Evolutionary conservation across 2,888 invertebrate genomes (phyloP), one percentile per base, ranked within the genome.

Genomic region (Automeris io): DNA sequence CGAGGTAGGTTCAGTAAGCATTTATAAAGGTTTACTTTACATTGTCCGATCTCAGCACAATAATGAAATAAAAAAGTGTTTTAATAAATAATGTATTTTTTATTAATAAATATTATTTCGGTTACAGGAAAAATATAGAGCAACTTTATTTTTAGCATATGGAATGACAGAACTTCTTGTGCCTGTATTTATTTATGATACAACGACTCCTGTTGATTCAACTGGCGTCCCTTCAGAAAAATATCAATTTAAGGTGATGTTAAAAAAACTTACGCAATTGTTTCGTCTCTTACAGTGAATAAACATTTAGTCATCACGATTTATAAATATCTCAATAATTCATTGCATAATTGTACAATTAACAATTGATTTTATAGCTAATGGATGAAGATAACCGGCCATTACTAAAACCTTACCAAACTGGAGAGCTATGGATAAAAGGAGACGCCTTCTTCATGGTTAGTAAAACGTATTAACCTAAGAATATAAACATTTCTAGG

Each of bases 111-210:
- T n/a, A n/a, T n/a, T n/a, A n/a, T n/a, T n/a, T n/a, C n/a, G n/a
- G 18, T 61, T 57, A 40, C 46, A 67, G 69, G 40, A 34, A 39
- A 55, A 54, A 39, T 62, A 61, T 24, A 35, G 36, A 2, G 62
- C 63, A 1, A 61, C 56, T 37, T 35, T 71, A 5, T 64, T 54
- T 33, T 36, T 67, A 35, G 57, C 59, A 2, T 72, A 70, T 35
- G 65, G 71, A 8, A 71, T 73, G 72, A 70, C 69, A 1, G 71
- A 72, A 42, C 50, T 72, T 2, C 42, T 70, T 19, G 57, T 56
- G n/a, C 69, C 68, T 3, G 54, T 65, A 4, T 71, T 72, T 45
- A 46, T 67, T 9, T 72, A 52, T 37, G 42, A 42, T 7, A 46
- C 45, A 1, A 35, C 51, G 11, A 70, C 70, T n/a, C 70, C 70